Evolutionary conservation across 2,797 vertebrate species (phyloP).

Genomic region (Spinibarbus caldwelli): DNA sequence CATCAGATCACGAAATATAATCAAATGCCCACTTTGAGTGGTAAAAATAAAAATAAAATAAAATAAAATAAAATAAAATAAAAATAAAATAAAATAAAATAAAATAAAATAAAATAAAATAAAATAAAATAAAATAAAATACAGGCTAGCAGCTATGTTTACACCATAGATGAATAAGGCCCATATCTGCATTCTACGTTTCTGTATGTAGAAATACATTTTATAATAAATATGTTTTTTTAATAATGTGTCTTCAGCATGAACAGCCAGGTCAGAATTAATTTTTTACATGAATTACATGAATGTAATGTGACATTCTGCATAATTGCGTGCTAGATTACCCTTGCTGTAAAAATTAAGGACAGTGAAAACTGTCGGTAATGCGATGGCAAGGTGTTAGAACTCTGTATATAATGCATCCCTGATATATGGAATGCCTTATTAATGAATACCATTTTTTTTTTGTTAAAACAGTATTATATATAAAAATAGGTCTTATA

Average conservation of each 20-base stretch:
- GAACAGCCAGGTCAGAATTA: background rate
- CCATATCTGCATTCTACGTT: too few species aligned
- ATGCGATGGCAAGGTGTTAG: background rate
- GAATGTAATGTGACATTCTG: background rate
- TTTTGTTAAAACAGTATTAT: background rate
- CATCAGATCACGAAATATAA: background rate
- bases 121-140: background rate
- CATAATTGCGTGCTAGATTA: background rate
- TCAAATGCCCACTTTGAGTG: background rate
- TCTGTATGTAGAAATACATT: background rate
- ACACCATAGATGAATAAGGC: too few species aligned
- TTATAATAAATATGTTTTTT: background rate
- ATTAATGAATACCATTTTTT: background rate
- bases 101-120: background rate
- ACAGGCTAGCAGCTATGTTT: background rate
- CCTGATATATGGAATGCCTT: too few species aligned
- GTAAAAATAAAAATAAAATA: background rate
- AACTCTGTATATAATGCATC: background rate
- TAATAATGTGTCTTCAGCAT: background rate
- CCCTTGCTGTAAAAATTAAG: background rate
- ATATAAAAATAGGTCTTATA: background rate
- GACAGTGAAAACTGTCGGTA: background rate
- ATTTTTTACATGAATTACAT: background rate
- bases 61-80: too few species aligned
- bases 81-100: background rate